A percentile compares a stretch with the other conserved stretches of the same genome.
phyloP scores from a whole-genome alignment of 2,113 vertebrate genomes.

The Alethe castanea region DNA sequence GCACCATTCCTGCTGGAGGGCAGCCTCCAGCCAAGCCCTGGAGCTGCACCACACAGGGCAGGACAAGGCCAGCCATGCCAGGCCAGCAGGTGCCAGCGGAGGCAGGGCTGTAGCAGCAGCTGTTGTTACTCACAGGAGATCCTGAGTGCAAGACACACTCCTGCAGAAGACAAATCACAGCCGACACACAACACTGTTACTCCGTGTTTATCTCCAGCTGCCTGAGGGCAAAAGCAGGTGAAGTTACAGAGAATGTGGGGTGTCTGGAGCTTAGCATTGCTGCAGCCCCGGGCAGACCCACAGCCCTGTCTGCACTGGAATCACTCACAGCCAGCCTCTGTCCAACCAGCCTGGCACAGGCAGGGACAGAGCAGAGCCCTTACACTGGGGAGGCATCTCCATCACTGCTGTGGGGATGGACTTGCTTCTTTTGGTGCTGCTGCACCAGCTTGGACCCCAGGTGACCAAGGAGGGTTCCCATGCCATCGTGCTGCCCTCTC shows the following conservation, averaged over 20 bases:
- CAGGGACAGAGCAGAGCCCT: not conserved
- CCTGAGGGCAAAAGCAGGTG: slow-evolving; percentile 1
- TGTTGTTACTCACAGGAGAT: not conserved
- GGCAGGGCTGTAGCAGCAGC: fast-evolving
- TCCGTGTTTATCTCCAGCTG: not conserved
- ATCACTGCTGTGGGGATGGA: not conserved
- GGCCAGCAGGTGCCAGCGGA: not conserved
- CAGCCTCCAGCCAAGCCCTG: not conserved
- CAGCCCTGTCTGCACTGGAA: fast-evolving
- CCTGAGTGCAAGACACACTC: not conserved
- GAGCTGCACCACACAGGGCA: not conserved
- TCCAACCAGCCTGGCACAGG: fast-evolving
- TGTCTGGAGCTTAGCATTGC: not conserved
- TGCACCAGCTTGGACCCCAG: not conserved
- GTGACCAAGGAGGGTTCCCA: fast-evolving
- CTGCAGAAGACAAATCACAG: not conserved
- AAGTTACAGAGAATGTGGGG: not conserved
- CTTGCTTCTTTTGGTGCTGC: not conserved
- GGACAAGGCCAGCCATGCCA: not conserved
- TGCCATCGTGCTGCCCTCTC: fast-evolving
- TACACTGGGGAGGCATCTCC: not conserved
- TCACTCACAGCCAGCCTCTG: not conserved
- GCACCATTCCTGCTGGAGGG: fast-evolving
- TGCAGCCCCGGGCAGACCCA: fast-evolving
- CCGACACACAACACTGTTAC: not conserved